These are phyloP conservation scores for Agrochola circellaris DNA, from an alignment of 2,888 invertebrate genomes.

Conservation along the genomic window DNA sequence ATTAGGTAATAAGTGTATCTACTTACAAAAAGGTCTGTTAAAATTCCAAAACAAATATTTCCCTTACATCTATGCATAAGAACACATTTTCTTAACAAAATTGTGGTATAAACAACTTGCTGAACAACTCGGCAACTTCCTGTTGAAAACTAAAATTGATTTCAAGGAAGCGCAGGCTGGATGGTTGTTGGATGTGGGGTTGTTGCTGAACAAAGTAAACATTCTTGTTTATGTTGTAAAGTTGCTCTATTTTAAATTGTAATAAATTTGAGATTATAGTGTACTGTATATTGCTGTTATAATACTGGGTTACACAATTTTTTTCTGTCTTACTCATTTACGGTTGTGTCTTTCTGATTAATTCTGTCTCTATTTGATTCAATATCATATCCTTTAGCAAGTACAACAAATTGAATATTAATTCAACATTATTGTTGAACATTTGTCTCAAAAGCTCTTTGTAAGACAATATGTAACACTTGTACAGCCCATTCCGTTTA, in stretches of 20 bases:
- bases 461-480: not conserved
- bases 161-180: constrained; percentile 4
- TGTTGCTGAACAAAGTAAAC: not conserved
- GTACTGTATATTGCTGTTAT: not conserved
- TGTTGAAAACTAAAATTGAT: constrained; percentile 38
- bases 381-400: not conserved
- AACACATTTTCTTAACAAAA: constrained; percentile 13
- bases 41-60: constrained; percentile 5
- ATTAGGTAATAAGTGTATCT: not conserved
- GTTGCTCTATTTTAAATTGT: not conserved
- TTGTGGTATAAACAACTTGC: constrained; percentile 5
- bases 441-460: constrained; percentile 21
- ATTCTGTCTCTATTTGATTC: not conserved
- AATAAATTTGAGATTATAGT: not conserved
- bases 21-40: not conserved
- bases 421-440: not conserved
- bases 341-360: not conserved
- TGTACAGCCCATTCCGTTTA: not conserved
- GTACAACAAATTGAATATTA: constrained; percentile 2
- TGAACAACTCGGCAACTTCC: not conserved
- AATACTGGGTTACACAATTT: not conserved
- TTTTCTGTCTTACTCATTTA: not conserved
- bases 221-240: not conserved
- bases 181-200: not conserved
- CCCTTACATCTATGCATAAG: not conserved